Evolutionary conservation across 2,113 vertebrate species (phyloP).

Genomic region (Tachysurus vachellii): DNA sequence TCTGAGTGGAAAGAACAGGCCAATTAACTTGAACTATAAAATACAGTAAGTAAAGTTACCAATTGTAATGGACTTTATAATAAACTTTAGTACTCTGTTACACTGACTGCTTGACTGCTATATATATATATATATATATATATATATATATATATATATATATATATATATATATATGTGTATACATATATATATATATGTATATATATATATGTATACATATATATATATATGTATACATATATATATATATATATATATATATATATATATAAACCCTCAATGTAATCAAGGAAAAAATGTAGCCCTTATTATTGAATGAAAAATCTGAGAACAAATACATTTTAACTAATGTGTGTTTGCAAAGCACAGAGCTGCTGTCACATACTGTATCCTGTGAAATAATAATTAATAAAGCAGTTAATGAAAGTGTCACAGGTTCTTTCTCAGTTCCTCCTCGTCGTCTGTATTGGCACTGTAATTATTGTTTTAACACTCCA

Average conservation of each 20-base stretch:
- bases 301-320: background rate
- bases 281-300: background rate
- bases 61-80: constrained; percentile 17
- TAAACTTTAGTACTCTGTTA: background rate
- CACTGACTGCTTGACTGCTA: too few species aligned
- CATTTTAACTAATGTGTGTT: background rate
- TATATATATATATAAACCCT: background rate
- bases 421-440: constrained; percentile 33
- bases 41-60: background rate
- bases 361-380: background rate
- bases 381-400: background rate
- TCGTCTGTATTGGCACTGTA: constrained; percentile 3
- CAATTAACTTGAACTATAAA: background rate
- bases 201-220: too few species aligned
- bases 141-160: too few species aligned
- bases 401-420: constrained; percentile 26
- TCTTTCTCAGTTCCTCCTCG: background rate
- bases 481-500: constrained; percentile 15
- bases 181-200: too few species aligned
- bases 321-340: background rate
- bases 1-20: background rate
- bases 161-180: too few species aligned
- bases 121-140: too few species aligned
- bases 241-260: too few species aligned
- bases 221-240: too few species aligned